phyloP scores from a whole-genome alignment of 2,113 vertebrate genomes.

The Hystrix cristata region DNA sequence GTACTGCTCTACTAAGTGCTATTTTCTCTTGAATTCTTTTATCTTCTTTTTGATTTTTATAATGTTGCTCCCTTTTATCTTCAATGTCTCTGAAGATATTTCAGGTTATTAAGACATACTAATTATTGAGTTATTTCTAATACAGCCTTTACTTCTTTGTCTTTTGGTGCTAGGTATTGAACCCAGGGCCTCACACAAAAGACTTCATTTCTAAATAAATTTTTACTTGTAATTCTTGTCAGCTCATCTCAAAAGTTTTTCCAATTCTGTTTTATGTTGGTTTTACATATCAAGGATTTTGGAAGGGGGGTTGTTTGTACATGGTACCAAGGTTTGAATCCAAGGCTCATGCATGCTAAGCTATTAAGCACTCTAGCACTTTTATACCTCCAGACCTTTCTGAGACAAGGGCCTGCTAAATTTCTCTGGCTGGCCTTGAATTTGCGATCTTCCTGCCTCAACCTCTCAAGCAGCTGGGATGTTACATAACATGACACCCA shows the following conservation, averaged over 20 bases:
- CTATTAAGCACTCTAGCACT: neutral
- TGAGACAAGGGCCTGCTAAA: neutral
- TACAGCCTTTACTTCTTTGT: neutral
- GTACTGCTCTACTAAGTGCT: neutral
- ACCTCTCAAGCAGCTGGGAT: neutral
- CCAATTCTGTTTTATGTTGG: neutral
- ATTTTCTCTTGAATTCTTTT: neutral
- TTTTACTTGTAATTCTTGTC: neutral
- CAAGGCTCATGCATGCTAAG: neutral
- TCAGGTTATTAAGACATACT: neutral
- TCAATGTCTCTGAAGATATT: neutral
- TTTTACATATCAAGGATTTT: neutral
- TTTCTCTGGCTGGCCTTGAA: neutral
- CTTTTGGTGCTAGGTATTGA: neutral
- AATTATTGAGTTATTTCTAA: neutral
- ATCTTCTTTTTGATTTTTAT: neutral
- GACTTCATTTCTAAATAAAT: neutral
- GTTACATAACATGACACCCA: neutral
- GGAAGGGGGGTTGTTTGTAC: neutral
- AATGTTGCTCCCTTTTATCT: neutral
- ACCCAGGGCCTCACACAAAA: neutral
- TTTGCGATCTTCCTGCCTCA: neutral
- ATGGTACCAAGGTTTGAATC: neutral
- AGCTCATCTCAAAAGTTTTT: neutral
- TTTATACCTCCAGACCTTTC: neutral